Evolutionary conservation across 2,888 invertebrate genomes (phyloP), one percentile per base, ranked within the genome.

Genomic region (Priocnemis perturbator): DNA sequence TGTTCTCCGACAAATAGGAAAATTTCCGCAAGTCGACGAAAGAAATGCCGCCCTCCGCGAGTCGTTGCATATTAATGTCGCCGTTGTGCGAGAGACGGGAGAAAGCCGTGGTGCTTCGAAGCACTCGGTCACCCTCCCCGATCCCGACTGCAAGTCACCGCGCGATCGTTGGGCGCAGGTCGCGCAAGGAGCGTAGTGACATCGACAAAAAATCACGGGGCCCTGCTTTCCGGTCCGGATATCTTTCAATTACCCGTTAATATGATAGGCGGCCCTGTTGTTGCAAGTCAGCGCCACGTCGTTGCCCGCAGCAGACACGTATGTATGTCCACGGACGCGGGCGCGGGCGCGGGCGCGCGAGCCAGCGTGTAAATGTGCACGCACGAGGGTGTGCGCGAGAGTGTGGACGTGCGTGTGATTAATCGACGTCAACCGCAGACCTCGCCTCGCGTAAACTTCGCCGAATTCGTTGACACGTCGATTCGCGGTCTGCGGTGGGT

Each of bases 201-300:
- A 86, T 79, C 81, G 37, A 84, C 83, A 83, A 81, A 83, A 81
- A 86, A 84, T 86, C 84, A 85, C 85, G 82, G 82, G 37, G 37
- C 37, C 69, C 79, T 79, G 83, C 84, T 85, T 86, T 86, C 87
- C 82, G 84, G 82, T 80, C 82, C 85, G 87, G 88, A 88, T 88
- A 88, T 88, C 88, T 87, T 89, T 89, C 88, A 88, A 88, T 89
- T 88, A 88, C 81, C 83, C 83, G 85, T 84, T 87, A 86, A 88
- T 88, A 86, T 85, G 87, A 87, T 86, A 85, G 86, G 85, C 84
- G 83, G 70, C 63, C 67, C 76, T 75, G 78, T 82, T 84, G 81
- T 81, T 87, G 87, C 88, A 86, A 89, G 88, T 88, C 88, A 88
- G 85, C 86, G 83, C 81, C 74, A 81, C 86, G 85, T 88, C 87